These are phyloP conservation scores for Cyclina sinensis DNA, from an alignment of 1,140 invertebrate species.

Conservation along the genomic window DNA sequence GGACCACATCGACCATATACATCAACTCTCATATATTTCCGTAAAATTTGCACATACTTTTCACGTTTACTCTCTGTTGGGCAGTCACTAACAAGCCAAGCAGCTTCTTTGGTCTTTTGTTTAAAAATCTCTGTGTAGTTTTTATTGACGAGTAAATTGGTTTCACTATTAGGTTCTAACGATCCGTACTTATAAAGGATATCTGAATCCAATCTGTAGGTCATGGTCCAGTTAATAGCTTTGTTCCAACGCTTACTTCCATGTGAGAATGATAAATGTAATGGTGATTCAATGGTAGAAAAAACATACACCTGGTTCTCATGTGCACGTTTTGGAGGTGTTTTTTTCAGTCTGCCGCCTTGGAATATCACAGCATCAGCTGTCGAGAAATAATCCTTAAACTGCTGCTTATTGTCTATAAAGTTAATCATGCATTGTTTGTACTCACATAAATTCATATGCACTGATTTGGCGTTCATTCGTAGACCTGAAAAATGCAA, in stretches of 20 bases:
- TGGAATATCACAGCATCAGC: slow-evolving; percentile 45
- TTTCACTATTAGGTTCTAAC: not conserved
- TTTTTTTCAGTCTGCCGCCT: not conserved
- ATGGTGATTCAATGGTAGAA: slow-evolving; percentile 21
- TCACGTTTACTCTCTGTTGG: slow-evolving; percentile 87
- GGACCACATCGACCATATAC: slow-evolving; percentile 89
- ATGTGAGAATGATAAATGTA: slow-evolving; percentile 8
- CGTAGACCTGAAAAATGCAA: slow-evolving; percentile 23
- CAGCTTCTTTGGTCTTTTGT: slow-evolving; percentile 82
- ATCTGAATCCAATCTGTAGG: slow-evolving; percentile 39
- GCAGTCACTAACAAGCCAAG: slow-evolving; percentile 90
- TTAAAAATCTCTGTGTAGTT: not conserved
- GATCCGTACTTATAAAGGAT: slow-evolving; percentile 32
- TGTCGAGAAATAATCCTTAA: not conserved
- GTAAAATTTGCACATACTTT: slow-evolving; percentile 87
- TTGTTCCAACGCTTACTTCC: not conserved
- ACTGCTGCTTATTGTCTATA: slow-evolving; percentile 6
- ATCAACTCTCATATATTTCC: slow-evolving; percentile 88
- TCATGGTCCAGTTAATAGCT: slow-evolving; percentile 49
- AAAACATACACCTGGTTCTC: slow-evolving; percentile 15
- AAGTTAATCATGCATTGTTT: slow-evolving; percentile 34
- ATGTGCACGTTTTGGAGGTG: slow-evolving; percentile 11
- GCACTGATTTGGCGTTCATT: slow-evolving; percentile 24
- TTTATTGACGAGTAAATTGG: not conserved
- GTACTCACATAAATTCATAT: slow-evolving; percentile 46